Base-by-base conservation (phyloP, 2,113 vertebrate genomes). In the Glaucidium brasilianum region DNA sequence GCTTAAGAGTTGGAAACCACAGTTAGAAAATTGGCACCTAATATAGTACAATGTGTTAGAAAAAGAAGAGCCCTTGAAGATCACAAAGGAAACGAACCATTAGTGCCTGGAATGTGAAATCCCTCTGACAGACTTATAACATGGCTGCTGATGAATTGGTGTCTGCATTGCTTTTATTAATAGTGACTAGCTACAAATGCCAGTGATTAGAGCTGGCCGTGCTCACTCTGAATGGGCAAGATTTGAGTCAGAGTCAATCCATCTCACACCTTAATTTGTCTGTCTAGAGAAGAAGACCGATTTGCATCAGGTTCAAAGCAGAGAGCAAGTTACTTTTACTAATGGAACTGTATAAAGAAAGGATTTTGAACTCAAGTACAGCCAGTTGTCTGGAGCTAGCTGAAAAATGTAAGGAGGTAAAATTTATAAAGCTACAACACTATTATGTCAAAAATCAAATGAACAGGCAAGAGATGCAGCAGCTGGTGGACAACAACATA, bases 71-170 rank as follows among this genome's bases (percentile, higher is more conserved):
- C 10, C 53, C 87, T 88, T 85, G 77, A 85, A 78, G 41, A 94
- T 58, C 58, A 87, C 86, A 97, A 85, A 94, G 58, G 84, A 95
- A 97, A 63, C 35, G 17, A 91, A 85, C 22, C 53, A 92, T 91
- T 87, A 96, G 71, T 37, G 66, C 60, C 71, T 58, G 45, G 71
- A 85, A 87, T n/a, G 52, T 56, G 66, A 93, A 96, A 81, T 87
- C 47, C 37, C 41, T 85, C 74, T 87, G 73, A 88, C 43, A 91
- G 58, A 85, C 84, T 81, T 71, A 22, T 7, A 91, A 35, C 26
- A 22, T 6, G 30, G 34, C 52, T 71, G 53, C 53, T 88, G 78
- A 93, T 79, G 37, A 96, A 84, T 86, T 49, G 90, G 53, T 73
- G 39, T 69, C 91, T 94, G 74, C 39, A 11, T 9, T 76, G 78